Percentiles rank a stretch among this genome's conserved stretches.
Conservation (phyloP, 2,113 vertebrate species). For the Rhagologus leucostigma region DNA sequence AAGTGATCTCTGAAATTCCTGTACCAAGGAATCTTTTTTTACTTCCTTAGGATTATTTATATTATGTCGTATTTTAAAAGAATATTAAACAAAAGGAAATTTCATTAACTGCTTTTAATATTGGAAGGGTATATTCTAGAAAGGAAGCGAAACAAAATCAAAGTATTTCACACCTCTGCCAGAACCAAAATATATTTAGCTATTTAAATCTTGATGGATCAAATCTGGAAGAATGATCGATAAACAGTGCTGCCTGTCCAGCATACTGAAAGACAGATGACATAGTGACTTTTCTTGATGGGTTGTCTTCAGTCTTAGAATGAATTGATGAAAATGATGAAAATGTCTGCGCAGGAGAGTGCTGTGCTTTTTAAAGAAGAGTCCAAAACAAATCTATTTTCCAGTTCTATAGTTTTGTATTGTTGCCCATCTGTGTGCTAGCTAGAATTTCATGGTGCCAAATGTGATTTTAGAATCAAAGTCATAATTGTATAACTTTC, state of each 20-base stretch:
- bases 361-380: not conserved
- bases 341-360: not conserved
- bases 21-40: not conserved
- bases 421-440: not conserved
- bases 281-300: not conserved
- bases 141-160: not conserved
- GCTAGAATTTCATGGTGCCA: not conserved
- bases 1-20: not conserved
- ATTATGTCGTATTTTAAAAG: not conserved
- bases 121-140: not conserved
- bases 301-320: not conserved
- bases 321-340: not conserved
- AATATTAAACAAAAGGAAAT: not conserved
- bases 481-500: not conserved
- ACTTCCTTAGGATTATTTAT: not conserved
- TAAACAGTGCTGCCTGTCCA: not conserved
- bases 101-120: not conserved
- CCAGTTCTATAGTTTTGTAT: not conserved
- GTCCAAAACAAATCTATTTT: not conserved
- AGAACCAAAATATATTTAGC: not conserved
- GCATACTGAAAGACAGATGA: not conserved
- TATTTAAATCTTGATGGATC: not conserved
- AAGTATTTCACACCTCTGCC: not conserved
- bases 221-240: not conserved
- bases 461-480: constrained; percentile 9